Conservation (phyloP, 2,113 vertebrate species). For the Oryzias celebensis region DNA sequence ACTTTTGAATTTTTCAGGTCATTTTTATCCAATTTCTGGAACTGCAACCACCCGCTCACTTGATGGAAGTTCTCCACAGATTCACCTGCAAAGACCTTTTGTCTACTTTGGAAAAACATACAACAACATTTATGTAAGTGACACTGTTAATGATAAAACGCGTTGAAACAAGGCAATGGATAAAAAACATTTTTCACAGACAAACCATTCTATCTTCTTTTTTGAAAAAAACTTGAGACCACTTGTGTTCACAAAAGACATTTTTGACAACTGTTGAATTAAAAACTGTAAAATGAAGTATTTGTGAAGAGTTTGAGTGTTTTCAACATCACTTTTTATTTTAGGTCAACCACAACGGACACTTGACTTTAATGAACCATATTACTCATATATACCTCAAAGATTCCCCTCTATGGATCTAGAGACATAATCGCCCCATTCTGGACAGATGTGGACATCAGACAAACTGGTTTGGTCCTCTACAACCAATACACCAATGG, state of each 20-base stretch:
- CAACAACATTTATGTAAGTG: slow-evolving; percentile 46
- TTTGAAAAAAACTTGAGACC: too few relatives aligned
- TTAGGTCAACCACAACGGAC: slow-evolving; percentile 74
- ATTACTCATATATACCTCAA: neutral
- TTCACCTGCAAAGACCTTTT: slow-evolving; percentile 15
- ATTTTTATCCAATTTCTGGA: neutral
- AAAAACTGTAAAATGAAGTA: too few relatives aligned
- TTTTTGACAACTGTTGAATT: too few relatives aligned
- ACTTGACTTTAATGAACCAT: slow-evolving; percentile 51
- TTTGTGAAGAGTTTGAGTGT: too few relatives aligned
- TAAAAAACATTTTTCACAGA: too few relatives aligned
- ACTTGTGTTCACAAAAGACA: too few relatives aligned
- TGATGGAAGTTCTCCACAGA: slow-evolving; percentile 58
- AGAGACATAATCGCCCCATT: slow-evolving; percentile 53
- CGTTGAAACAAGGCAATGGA: too few relatives aligned
- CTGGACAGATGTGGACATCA: slow-evolving; percentile 70
- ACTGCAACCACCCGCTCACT: rapidly evolving
- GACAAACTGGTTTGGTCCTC: slow-evolving; percentile 34
- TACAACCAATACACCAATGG: slow-evolving; percentile 42
- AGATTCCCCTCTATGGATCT: slow-evolving; percentile 18
- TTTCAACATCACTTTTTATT: neutral
- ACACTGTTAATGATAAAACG: too few relatives aligned
- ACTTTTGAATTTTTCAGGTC: neutral
- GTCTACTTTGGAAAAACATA: slow-evolving; percentile 12
- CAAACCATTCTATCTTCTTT: too few relatives aligned